Percentiles rank a stretch among this genome's conserved stretches.
Conservation (phyloP, 2,888 invertebrate genomes). For the Amblyjoppa fuscipennis region DNA sequence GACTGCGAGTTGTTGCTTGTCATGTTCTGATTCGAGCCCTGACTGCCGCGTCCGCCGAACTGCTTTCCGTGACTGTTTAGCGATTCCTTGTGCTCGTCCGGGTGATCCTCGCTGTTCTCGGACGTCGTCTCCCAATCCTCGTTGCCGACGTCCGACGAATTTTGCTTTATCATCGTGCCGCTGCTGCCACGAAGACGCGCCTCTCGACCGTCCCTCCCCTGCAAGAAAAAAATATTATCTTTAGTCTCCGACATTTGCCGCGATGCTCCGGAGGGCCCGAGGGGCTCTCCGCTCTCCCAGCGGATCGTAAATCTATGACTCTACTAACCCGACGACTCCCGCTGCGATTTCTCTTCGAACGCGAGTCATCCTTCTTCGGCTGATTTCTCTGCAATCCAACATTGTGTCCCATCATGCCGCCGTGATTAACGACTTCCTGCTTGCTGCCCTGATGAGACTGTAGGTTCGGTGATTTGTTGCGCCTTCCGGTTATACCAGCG, state of each 20-base stretch:
- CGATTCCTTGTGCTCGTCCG: conserved; percentile 79
- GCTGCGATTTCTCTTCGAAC: conserved; percentile 81
- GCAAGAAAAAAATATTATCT: conserved; percentile 17
- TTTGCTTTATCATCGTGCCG: conserved; percentile 78
- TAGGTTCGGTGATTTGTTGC: conserved; percentile 80
- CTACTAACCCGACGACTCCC: conserved; percentile 79
- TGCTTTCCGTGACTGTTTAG: conserved; percentile 79
- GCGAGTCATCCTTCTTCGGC: conserved; percentile 78
- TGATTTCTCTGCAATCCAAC: conserved; percentile 73
- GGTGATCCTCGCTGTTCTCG: conserved; percentile 90
- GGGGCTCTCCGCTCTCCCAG: not conserved
- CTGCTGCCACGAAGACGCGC: conserved; percentile 77
- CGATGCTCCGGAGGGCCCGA: not conserved
- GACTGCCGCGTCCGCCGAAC: conserved; percentile 76
- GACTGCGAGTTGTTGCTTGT: conserved; percentile 71
- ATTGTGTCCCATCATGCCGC: conserved; percentile 66
- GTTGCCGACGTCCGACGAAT: conserved; percentile 86
- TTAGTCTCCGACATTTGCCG: not conserved
- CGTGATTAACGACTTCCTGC: conserved; percentile 70
- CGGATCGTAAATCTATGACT: not conserved
- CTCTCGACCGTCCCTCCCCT: conserved; percentile 82
- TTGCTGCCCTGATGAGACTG: conserved; percentile 73
- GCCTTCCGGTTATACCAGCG: conserved; percentile 88
- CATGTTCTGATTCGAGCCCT: conserved; percentile 70
- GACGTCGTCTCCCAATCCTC: conserved; percentile 94